These are phyloP conservation scores for Cepphus grylle DNA, from an alignment of 2,113 vertebrate species.

Conservation along the genomic window DNA sequence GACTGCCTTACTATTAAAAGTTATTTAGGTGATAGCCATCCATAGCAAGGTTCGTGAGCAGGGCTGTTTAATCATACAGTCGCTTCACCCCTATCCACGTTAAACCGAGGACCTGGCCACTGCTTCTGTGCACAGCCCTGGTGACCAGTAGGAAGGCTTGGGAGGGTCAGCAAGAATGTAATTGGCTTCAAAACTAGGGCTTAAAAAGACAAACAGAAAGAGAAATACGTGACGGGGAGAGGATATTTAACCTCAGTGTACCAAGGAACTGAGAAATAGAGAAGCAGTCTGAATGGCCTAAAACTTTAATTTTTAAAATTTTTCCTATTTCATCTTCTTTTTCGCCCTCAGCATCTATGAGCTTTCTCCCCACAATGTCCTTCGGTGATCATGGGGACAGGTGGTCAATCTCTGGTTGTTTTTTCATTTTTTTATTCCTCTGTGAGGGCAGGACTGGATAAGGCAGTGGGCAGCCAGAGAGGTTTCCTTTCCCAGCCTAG, in stretches of 20 bases:
- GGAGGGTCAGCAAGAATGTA: background rate
- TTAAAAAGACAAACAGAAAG: background rate
- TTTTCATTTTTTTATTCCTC: background rate
- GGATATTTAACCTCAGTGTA: background rate
- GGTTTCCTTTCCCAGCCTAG: background rate
- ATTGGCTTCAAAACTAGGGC: background rate
- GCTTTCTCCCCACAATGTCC: background rate
- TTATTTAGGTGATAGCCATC: background rate
- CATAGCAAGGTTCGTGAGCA: background rate
- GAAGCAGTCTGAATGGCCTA: background rate
- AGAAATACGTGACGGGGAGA: background rate
- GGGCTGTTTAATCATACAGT: background rate
- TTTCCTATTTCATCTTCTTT: background rate
- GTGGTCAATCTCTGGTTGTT: background rate
- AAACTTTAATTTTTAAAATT: background rate
- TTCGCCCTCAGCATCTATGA: background rate
- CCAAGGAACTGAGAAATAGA: background rate
- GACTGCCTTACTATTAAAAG: background rate
- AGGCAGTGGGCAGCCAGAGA: background rate
- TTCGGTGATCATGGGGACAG: background rate
- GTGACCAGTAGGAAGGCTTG: background rate
- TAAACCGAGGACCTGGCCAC: background rate
- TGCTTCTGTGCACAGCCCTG: background rate
- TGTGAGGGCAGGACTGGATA: background rate
- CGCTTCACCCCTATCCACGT: rapidly evolving